Conservation (phyloP, 2,888 invertebrate species). For the Pilophorus perplexus region DNA sequence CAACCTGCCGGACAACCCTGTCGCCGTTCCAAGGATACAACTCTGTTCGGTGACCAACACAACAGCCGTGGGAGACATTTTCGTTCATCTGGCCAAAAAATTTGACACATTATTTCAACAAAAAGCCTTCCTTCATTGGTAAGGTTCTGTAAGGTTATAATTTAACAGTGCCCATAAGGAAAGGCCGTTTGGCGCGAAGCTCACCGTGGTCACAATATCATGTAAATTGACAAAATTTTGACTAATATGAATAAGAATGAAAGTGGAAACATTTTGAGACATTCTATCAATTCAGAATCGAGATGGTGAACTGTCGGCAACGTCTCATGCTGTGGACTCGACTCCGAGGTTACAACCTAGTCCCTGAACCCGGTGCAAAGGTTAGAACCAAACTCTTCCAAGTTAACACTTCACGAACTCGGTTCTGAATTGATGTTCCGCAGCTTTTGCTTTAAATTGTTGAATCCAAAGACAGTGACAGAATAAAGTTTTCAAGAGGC, state of each 20-base stretch:
- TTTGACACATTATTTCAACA: constrained; percentile 18
- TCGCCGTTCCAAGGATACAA: constrained; percentile 12
- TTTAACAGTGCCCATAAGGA: background rate
- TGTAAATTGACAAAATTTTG: too few species aligned
- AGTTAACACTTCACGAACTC: too few species aligned
- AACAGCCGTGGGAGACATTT: background rate
- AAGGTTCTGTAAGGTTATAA: background rate
- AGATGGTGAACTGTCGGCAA: too few species aligned
- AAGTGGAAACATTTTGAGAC: too few species aligned
- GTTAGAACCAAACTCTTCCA: background rate
- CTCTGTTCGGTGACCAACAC: constrained; percentile 22
- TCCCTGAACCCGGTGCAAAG: background rate
- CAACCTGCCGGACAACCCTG: background rate
- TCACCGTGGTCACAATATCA: too few species aligned
- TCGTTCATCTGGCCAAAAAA: constrained; percentile 1
- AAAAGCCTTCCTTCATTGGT: constrained; percentile 27
- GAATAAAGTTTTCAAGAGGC: background rate
- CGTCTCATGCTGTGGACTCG: too few species aligned
- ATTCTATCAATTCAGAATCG: too few species aligned
- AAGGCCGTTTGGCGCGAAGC: too few species aligned
- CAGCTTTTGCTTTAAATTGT: too few species aligned
- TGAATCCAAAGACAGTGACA: too few species aligned
- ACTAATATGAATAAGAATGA: background rate
- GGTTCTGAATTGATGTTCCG: background rate
- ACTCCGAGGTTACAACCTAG: background rate